Evolutionary conservation across 2,113 vertebrate genomes (phyloP), one percentile per base, ranked within the genome.

Genomic region (Danionella cerebrum): DNA sequence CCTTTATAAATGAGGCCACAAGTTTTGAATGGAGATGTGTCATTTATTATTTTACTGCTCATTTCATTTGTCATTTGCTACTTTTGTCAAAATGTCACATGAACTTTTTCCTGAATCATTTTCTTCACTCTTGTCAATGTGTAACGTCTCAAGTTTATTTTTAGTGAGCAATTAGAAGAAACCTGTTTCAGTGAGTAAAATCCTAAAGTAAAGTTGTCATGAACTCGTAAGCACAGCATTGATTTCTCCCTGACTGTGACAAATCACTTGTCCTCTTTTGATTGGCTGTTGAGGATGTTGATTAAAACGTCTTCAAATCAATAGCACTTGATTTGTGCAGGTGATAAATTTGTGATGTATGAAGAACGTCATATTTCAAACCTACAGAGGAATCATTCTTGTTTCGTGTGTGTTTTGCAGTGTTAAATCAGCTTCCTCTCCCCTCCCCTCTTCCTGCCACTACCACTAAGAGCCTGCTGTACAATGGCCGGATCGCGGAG

Each of bases 371-470:
- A n/a, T 42, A 25, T 45, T 45, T 45, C 16, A 45, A 1, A 6
- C 4, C 39, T 8, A 3, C 39, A 44, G 4, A 18, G 33, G 18
- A 63, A 35, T 14, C 33, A 22, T 50, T 69, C 39, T 36, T 48
- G 16, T 29, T 63, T 38, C 54, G 10, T 59, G 12, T 73, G 31
- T 65, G 4, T 64, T 41, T 67, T 2, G 35, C 76, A 98, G 96
- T 98, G 91, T 90, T 98, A 87, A 98, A 96, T 90, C 95, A 98
- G 89, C 90, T 98, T 83, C 96, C 96, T 83, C 88, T 98, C 89
- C 95, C 96, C 73, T 98, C 96, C 78, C 96, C 96, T 82, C 92
- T 98, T 77, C 96, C 96, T 84, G 94, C 95, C 81, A 98, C 96
- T 80, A 98, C 94, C 78, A 94, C 94, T 80, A 98, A 98, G 89